These are phyloP conservation scores for Taphrorychus bicolor DNA, from an alignment of 2,888 invertebrate genomes.

Conservation along the genomic window DNA sequence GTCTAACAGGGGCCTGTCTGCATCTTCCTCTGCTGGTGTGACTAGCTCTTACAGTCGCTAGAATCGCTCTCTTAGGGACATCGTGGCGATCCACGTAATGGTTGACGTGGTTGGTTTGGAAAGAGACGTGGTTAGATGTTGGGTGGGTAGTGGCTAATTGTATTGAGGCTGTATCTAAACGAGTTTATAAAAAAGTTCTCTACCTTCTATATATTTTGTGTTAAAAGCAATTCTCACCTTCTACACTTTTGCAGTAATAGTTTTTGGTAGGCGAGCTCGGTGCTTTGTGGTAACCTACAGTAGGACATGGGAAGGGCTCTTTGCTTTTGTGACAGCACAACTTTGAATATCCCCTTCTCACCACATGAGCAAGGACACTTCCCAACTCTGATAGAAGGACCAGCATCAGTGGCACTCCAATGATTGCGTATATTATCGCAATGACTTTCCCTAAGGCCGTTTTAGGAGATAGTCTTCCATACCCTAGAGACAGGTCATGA, in stretches of 20 bases:
- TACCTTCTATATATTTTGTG: not conserved
- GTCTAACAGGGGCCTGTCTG: slow-evolving; percentile 53
- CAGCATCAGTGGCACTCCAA: slow-evolving; percentile 87
- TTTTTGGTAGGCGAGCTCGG: slow-evolving; percentile 63
- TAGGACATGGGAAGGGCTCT: slow-evolving; percentile 44
- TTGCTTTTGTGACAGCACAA: slow-evolving; percentile 57
- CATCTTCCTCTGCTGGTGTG: slow-evolving; percentile 56
- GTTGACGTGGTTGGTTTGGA: slow-evolving; percentile 46
- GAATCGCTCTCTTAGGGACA: slow-evolving; percentile 55
- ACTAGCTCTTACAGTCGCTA: slow-evolving; percentile 57
- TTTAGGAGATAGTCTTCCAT: slow-evolving; percentile 84
- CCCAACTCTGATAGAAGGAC: slow-evolving; percentile 87
- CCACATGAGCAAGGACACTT: slow-evolving; percentile 78
- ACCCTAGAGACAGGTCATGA: slow-evolving; percentile 69
- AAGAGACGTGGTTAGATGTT: slow-evolving; percentile 51
- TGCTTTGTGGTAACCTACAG: slow-evolving; percentile 64
- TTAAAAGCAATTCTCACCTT: slow-evolving; percentile 36
- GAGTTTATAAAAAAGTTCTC: not conserved
- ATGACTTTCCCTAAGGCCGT: slow-evolving; percentile 83
- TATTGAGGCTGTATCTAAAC: slow-evolving; percentile 52
- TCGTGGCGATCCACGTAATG: slow-evolving; percentile 50
- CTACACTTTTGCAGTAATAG: slow-evolving; percentile 57
- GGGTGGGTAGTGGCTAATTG: slow-evolving; percentile 50
- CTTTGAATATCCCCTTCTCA: slow-evolving; percentile 71
- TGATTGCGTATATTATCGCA: slow-evolving; percentile 85